These are phyloP conservation scores for Mythimna impura DNA, from an alignment of 2,888 invertebrate species.

Conservation along the genomic window DNA sequence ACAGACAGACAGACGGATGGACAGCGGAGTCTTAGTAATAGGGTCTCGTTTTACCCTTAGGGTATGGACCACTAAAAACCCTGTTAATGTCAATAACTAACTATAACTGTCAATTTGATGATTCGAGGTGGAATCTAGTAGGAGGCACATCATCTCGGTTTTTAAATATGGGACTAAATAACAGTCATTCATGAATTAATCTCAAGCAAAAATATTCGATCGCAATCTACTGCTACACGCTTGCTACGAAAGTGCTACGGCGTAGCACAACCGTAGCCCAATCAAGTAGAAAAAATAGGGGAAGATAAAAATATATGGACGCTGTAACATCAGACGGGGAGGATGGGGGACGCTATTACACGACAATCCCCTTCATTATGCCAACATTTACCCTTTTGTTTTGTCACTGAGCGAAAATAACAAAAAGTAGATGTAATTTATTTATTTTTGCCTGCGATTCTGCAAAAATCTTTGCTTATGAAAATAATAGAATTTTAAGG, in stretches of 20 bases:
- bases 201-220: slow-evolving; percentile 7
- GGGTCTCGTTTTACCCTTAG: too few species aligned
- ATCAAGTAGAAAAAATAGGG: slow-evolving; percentile 61
- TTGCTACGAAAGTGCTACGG: slow-evolving; percentile 56
- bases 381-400: slow-evolving; percentile 53
- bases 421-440: slow-evolving; percentile 47
- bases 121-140: background rate
- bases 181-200: background rate
- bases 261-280: slow-evolving; percentile 59
- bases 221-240: slow-evolving; percentile 16
- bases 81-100: background rate
- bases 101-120: background rate
- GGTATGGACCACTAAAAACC: background rate
- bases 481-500: slow-evolving; percentile 23
- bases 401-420: slow-evolving; percentile 55
- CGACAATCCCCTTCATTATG: slow-evolving; percentile 51
- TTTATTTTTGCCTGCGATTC: slow-evolving; percentile 22
- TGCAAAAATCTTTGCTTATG: slow-evolving; percentile 8
- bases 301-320: slow-evolving; percentile 64
- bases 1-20: too few species aligned
- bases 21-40: too few species aligned
- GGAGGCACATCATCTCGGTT: background rate
- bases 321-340: slow-evolving; percentile 37
- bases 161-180: background rate
- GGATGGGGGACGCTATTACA: slow-evolving; percentile 45